Conservation (phyloP, 2,797 vertebrate species). For the Thunnus albacares region DNA sequence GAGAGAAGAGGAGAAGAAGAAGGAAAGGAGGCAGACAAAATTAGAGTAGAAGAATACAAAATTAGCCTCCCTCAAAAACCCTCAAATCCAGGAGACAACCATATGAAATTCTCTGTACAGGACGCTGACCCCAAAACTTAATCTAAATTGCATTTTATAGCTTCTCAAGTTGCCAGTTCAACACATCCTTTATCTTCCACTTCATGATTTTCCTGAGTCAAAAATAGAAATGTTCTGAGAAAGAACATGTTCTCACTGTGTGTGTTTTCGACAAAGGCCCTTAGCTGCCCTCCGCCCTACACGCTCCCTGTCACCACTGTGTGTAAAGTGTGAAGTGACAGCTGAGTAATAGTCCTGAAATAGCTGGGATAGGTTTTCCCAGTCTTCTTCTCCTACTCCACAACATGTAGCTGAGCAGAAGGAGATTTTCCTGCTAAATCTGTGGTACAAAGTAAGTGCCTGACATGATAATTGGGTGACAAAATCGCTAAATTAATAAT, state of each 20-base stretch:
- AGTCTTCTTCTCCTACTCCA: slow-evolving; percentile 43
- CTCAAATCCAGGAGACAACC: slow-evolving; percentile 59
- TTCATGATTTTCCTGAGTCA: slow-evolving; percentile 67
- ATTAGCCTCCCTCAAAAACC: slow-evolving; percentile 60
- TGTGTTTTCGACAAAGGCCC: slow-evolving; percentile 73
- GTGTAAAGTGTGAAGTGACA: slow-evolving; percentile 85
- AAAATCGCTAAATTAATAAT: slow-evolving; percentile 69
- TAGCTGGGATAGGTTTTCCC: slow-evolving; percentile 78
- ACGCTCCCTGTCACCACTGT: slow-evolving; percentile 76
- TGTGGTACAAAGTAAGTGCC: slow-evolving; percentile 33
- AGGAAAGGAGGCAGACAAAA: slow-evolving; percentile 23
- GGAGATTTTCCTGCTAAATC: slow-evolving; percentile 47
- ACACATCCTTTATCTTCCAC: slow-evolving; percentile 75
- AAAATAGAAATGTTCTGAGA: slow-evolving; percentile 80
- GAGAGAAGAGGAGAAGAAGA: background rate
- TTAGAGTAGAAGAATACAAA: slow-evolving; percentile 44
- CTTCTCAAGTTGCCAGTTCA: slow-evolving; percentile 63
- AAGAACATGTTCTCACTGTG: slow-evolving; percentile 53
- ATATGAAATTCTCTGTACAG: slow-evolving; percentile 42
- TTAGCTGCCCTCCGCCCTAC: slow-evolving; percentile 65
- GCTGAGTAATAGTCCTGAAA: slow-evolving; percentile 85
- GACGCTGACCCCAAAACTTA: slow-evolving; percentile 64
- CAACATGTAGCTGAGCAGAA: slow-evolving; percentile 50
- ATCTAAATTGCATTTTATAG: slow-evolving; percentile 73
- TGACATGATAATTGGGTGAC: slow-evolving; percentile 69